These are phyloP conservation scores for Lithobates sylvaticus DNA, from an alignment of 2,797 vertebrate species.

Conservation along the genomic window DNA sequence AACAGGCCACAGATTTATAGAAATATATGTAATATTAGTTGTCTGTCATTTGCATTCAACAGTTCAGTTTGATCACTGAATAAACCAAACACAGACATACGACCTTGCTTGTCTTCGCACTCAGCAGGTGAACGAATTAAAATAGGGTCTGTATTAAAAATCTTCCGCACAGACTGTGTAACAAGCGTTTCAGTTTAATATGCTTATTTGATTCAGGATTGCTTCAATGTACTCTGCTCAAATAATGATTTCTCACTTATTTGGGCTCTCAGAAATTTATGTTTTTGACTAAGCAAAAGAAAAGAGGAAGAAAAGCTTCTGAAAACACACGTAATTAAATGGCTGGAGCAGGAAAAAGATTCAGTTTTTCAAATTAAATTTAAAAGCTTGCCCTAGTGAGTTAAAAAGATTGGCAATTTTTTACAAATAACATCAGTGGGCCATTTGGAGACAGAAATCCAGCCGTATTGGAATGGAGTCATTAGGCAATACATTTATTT, in stretches of 20 bases:
- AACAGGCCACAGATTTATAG: conserved; percentile 5
- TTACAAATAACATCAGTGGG: conserved; percentile 77
- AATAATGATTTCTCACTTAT: conserved; percentile 52
- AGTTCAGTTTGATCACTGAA: conserved; percentile 25
- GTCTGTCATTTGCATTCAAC: conserved; percentile 8
- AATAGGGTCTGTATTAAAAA: conserved; percentile 6
- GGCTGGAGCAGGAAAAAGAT: conserved; percentile 70
- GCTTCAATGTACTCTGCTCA: conserved; percentile 25
- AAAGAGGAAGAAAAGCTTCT: conserved; percentile 44
- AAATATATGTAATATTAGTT: conserved; percentile 27
- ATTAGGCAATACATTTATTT: conserved; percentile 85
- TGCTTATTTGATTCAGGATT: conserved; percentile 17
- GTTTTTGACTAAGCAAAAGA: conserved; percentile 33
- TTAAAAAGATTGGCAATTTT: conserved; percentile 78
- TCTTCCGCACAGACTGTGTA: conserved; percentile 5
- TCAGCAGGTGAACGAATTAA: conserved; percentile 38
- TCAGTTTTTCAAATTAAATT: conserved; percentile 78
- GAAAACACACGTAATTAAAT: conserved; percentile 70
- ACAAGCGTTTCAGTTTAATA: conserved; percentile 23
- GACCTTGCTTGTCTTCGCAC: conserved; percentile 27
- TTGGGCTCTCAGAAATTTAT: conserved; percentile 43
- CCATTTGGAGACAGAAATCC: conserved; percentile 75
- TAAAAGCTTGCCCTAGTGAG: conserved; percentile 74
- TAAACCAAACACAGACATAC: background rate
- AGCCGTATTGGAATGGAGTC: conserved; percentile 76